Evolutionary conservation across 2,113 vertebrate species (phyloP), one percentile per base, ranked within the genome.

Genomic region (Girardinichthys multiradiatus): DNA sequence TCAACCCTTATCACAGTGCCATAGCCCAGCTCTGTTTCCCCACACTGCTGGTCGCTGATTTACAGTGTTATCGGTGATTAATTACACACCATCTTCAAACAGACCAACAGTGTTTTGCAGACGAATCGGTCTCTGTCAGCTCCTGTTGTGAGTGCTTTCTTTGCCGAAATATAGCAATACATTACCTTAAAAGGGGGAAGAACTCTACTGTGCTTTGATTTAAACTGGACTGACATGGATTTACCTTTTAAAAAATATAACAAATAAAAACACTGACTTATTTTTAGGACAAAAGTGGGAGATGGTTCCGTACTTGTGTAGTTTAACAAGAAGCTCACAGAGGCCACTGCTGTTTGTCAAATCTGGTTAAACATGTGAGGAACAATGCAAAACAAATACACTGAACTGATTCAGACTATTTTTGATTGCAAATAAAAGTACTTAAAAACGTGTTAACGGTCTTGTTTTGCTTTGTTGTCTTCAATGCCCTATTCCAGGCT

Each of bases 1-100:
- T 69, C 42, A 77, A 33, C 21, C 63, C 71, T 69, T 48, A 77
- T 64, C 69, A 65, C 33, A 24, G 45, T 24, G 45, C 79, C 60
- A 80, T 76, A 39, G 24, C 54, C 48, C 11, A 58, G 42, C 35
- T 60, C 37, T 54, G 45, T 76, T 79, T 79, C 62, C 57, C 57
- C 42, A 54, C 73, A 81, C 5, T 30, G 57, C 39, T 33, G 21
- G 68, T 79, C 63, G 82, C 62, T 69, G 80, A 89, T 88, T 86
- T 65, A 87, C 86, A 88, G 24, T 29, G 30, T 10, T 31, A 86
- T 74, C 60, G 64, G 48, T 26, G 24, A 62, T 70, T 74, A 28
- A 62, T 68, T 62, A 79, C 57, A 24, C 3, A 27, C 0, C 29
- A 17, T 48, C 2, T 21, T 58, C 2, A 39, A 57, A 29, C 10